phyloP scores from a whole-genome alignment of 2,797 vertebrate genomes.

The Premnoplex brunnescens region DNA sequence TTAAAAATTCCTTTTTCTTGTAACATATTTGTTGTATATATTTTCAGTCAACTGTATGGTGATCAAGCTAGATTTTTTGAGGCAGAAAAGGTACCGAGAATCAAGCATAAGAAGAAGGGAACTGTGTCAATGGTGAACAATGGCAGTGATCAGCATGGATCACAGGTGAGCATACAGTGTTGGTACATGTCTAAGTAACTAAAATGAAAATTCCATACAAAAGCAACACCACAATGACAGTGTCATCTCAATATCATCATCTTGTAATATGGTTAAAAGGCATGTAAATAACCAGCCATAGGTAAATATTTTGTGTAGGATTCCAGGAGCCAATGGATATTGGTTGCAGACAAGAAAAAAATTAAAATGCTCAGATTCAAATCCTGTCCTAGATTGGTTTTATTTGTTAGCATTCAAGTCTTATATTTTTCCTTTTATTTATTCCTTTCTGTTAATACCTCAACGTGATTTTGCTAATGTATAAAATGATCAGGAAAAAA shows the following conservation, averaged over 20 bases:
- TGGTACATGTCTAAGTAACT: not conserved
- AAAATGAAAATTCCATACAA: not conserved
- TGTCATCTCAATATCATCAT: not conserved
- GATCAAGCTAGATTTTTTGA: constrained; percentile 96
- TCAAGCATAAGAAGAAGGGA: constrained; percentile 95
- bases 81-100: constrained; percentile 89
- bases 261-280: not conserved
- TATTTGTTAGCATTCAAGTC: not conserved
- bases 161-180: constrained; percentile 83
- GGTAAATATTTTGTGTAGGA: not conserved
- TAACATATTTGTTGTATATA: not conserved
- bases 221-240: not conserved
- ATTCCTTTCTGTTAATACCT: not conserved
- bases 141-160: constrained; percentile 90
- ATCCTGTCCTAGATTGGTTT: not conserved
- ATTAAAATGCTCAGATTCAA: not conserved
- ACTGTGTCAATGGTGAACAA: constrained; percentile 99
- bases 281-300: accelerated
- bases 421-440: not conserved
- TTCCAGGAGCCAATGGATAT: not conserved
- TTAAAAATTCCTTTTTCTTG: not conserved
- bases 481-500: not conserved
- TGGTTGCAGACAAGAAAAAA: not conserved
- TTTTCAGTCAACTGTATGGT: constrained; percentile 91
- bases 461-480: not conserved